phyloP scores from a whole-genome alignment of 2,888 invertebrate species.

The Lithophane ornitopus region DNA sequence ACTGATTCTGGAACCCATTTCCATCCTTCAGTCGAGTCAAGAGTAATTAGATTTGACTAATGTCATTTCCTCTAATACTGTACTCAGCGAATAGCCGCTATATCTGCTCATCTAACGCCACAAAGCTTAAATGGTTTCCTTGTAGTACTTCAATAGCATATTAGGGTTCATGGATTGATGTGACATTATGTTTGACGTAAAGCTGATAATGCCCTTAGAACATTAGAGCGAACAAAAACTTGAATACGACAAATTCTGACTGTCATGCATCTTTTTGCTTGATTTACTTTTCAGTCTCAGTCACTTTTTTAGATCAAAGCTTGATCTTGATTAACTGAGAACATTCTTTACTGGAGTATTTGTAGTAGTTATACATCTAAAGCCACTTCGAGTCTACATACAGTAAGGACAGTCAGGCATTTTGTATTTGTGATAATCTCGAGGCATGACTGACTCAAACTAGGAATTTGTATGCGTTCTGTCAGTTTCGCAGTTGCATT shows the following conservation, averaged over 20 bases:
- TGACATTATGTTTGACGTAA: not conserved
- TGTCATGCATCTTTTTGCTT: not conserved
- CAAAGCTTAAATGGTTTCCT: not conserved
- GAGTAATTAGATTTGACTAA: constrained; percentile 9
- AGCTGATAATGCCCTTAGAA: no score
- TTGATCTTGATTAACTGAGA: not conserved
- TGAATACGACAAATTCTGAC: not conserved
- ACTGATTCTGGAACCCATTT: not conserved
- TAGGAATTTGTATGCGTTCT: not conserved
- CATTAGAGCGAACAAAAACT: not conserved
- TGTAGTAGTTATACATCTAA: not conserved
- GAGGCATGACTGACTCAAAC: not conserved
- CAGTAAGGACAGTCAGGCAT: not conserved
- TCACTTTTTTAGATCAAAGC: not conserved
- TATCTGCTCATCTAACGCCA: not conserved
- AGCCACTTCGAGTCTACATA: not conserved
- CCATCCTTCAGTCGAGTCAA: not conserved
- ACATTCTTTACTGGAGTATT: not conserved
- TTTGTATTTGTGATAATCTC: not conserved
- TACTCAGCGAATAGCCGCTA: not conserved
- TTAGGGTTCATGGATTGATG: not conserved
- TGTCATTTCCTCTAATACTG: not conserved
- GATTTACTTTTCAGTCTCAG: not conserved
- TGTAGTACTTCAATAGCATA: not conserved
- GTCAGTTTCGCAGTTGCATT: not conserved